Evolutionary conservation across 2,113 vertebrate species (phyloP), one percentile per base, ranked within the genome.

Genomic region (Epinephelus moara): DNA sequence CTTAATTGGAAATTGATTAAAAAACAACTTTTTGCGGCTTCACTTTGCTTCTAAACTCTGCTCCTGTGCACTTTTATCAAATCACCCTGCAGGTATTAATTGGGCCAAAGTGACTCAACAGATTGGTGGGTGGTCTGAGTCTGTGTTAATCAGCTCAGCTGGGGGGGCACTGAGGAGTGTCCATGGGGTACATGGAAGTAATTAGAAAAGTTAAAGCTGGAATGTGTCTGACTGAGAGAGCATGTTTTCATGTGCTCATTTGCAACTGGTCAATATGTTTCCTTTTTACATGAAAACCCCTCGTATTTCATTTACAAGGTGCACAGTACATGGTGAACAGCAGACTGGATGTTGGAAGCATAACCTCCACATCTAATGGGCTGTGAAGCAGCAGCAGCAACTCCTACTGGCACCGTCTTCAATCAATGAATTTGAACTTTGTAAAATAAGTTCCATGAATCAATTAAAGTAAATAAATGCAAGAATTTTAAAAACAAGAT

Each of bases 1-100:
- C 83, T 80, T 90, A 94, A 93, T 94, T 87, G 82, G 87, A 86
- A 90, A 94, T 92, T 90, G 90, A 94, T 95, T 91, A 87, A 91
- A 91, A 88, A 73, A 80, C 63, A 55, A 85, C 83, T 82, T 88
- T 87, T 79, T 77, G 72, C 85, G 57, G 27, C 61, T 81, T 86
- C 70, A 78, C 69, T 83, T 80, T 87, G 80, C 86, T 74, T 82
- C 49, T 78, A 50, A 86, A 81, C 71, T 76, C 87, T 82, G 74
- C 75, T 74, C 40, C 55, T 85, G 25, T 86, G 72, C 77, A 80
- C 78, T 83, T 86, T 80, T 89, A 87, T 90, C 70, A 85, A 76
- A 91, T 82, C 86, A 75, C 71, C 25, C 75, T 1, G 33, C 71
- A 79, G 88, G 74, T 83, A 88, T 88, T 83, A 91, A 89, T 79